These are phyloP conservation scores for Hestina assimilis DNA, from an alignment of 1,140 invertebrate species.

Conservation along the genomic window DNA sequence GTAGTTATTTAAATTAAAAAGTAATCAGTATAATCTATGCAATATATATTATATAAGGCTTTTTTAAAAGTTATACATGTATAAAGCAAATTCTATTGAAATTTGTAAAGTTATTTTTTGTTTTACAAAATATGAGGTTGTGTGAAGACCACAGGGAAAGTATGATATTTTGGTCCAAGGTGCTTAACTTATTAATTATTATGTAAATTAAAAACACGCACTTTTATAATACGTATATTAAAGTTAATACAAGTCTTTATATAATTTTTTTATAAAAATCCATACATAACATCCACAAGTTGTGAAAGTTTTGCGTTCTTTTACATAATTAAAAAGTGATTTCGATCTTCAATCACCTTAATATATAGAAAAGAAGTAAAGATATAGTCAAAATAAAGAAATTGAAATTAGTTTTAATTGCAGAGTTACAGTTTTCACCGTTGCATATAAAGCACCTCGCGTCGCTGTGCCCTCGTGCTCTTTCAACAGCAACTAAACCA, in stretches of 20 bases:
- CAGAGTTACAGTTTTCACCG: conserved; percentile 66
- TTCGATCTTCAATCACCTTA: conserved; percentile 56
- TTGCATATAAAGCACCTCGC: conserved; percentile 64
- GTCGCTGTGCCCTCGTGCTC: conserved; percentile 68
- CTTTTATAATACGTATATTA: conserved; percentile 20
- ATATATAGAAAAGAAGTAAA: conserved; percentile 40
- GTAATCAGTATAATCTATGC: too few species aligned
- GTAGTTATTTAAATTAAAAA: too few species aligned
- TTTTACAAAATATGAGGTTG: conserved; percentile 8
- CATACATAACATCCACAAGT: not conserved
- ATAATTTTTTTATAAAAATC: not conserved
- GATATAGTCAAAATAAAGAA: conserved; percentile 24
- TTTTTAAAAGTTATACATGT: too few species aligned
- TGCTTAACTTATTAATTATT: conserved; percentile 9
- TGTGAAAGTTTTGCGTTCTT: too few species aligned
- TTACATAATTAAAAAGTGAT: too few species aligned
- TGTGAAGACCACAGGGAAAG: conserved; percentile 13
- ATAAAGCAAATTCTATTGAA: not conserved
- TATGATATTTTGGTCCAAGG: conserved; percentile 8
- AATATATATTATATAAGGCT: too few species aligned
- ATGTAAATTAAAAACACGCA: conserved; percentile 10
- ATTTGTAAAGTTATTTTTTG: not conserved
- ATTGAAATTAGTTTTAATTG: conserved; percentile 19
- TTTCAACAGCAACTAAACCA: conserved; percentile 55
- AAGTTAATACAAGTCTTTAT: conserved; percentile 7